A percentile compares a stretch with the other conserved stretches of the same genome.
Evolutionary conservation across 1,140 invertebrate genomes (phyloP).

Genomic region (Dinothrombium tinctorium): DNA sequence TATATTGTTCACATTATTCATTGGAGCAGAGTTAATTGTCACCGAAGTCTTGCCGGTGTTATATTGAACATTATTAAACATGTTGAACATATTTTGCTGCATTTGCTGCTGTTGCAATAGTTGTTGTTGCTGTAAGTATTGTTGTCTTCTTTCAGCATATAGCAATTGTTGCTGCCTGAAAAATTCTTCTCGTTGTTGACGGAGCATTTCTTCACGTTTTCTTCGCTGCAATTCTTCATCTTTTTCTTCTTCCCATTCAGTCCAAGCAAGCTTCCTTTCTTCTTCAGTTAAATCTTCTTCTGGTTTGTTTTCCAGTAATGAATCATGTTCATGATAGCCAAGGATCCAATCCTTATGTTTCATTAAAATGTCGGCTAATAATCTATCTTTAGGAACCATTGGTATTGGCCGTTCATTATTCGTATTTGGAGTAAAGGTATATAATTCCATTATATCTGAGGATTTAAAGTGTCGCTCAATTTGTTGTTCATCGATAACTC

Average conservation of each 20-base stretch:
- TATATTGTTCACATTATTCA: no score
- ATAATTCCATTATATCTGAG: slow-evolving; percentile 64
- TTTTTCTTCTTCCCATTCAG: slow-evolving; percentile 62
- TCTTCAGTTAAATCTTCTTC: slow-evolving; percentile 75
- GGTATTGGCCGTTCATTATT: slow-evolving; percentile 18
- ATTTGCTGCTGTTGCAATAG: no score
- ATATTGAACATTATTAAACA: no score
- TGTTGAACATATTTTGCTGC: no score
- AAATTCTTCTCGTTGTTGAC: no score
- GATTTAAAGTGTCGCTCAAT: slow-evolving; percentile 81
- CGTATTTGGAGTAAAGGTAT: slow-evolving; percentile 48
- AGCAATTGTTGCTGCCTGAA: no score
- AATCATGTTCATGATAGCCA: slow-evolving; percentile 78
- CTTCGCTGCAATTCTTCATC: neutral
- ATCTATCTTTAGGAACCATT: slow-evolving; percentile 31
- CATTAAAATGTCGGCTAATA: slow-evolving; percentile 59
- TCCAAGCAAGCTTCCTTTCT: slow-evolving; percentile 75
- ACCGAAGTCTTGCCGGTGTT: no score
- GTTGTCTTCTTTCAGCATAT: no score
- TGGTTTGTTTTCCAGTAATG: slow-evolving; percentile 66
- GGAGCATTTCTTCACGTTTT: neutral
- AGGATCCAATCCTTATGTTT: slow-evolving; percentile 41
- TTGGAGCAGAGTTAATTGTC: no score
- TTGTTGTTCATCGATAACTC: slow-evolving; percentile 93
- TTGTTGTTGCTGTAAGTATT: no score